Evolutionary conservation across 2,888 invertebrate genomes (phyloP).

Genomic region (Dolichopus griseipennis): DNA sequence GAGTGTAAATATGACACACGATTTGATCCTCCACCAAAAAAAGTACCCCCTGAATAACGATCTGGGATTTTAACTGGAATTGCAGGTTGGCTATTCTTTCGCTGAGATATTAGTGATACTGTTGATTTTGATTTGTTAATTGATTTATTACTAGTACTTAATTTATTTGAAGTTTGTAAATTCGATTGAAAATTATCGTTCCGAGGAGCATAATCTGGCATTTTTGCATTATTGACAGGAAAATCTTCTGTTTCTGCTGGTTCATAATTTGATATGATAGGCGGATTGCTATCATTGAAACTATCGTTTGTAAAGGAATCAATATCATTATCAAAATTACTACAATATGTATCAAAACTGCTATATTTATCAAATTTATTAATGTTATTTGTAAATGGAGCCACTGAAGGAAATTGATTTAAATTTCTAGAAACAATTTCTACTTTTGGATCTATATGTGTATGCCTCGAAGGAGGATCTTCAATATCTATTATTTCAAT

Average conservation of each 20-base stretch:
- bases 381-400: slow-evolving; percentile 28
- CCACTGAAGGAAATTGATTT: slow-evolving; percentile 23
- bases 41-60: slow-evolving; percentile 21
- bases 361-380: slow-evolving; percentile 29
- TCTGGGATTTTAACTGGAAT: slow-evolving; percentile 27
- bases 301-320: slow-evolving; percentile 11
- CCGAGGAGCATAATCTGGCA: slow-evolving; percentile 29
- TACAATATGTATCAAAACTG: slow-evolving; percentile 26
- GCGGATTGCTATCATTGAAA: slow-evolving; percentile 37
- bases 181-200: slow-evolving; percentile 21
- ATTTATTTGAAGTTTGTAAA: slow-evolving; percentile 1
- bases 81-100: neutral
- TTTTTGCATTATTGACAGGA: slow-evolving; percentile 36
- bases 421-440: slow-evolving; percentile 15
- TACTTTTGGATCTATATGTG: neutral
- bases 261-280: slow-evolving; percentile 38
- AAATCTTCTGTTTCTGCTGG: slow-evolving; percentile 42
- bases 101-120: neutral
- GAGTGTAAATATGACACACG: slow-evolving; percentile 35
- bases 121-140: slow-evolving; percentile 15
- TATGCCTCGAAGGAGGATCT: slow-evolving; percentile 22
- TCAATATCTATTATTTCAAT: slow-evolving; percentile 40
- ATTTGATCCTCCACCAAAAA: neutral
- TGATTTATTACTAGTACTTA: neutral
- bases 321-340: slow-evolving; percentile 30